A percentile compares a stretch with the other conserved stretches of the same genome.
phyloP scores from a whole-genome alignment of 2,888 invertebrate species.

The Noctuana brunneofusca region DNA sequence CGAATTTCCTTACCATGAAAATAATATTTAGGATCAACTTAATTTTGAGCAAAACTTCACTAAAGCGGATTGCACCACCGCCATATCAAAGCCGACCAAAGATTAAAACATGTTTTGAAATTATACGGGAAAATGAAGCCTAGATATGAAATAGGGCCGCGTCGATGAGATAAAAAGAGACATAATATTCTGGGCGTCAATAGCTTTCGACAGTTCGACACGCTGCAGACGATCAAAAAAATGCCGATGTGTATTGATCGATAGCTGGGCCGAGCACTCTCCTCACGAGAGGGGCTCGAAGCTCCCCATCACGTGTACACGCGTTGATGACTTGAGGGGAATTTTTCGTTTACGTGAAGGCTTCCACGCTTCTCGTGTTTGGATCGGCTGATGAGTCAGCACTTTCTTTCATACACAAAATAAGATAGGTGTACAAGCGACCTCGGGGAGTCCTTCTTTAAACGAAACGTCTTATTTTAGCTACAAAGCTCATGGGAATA shows the following conservation, averaged over 20 bases:
- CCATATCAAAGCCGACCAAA: too few relatives aligned
- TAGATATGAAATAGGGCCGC: not conserved
- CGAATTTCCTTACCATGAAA: not conserved
- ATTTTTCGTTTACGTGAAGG: conserved; percentile 18
- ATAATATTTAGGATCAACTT: not conserved
- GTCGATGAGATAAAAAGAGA: not conserved
- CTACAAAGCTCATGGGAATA: not conserved
- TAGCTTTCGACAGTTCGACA: conserved; percentile 14
- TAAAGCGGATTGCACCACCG: too few relatives aligned
- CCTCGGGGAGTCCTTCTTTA: not conserved
- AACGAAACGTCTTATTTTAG: not conserved
- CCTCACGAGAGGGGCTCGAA: conserved; percentile 17
- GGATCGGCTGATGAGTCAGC: conserved; percentile 13
- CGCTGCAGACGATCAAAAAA: conserved; percentile 18
- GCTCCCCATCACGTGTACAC: conserved; percentile 12
- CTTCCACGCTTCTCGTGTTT: conserved; percentile 14
- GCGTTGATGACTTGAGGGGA: conserved; percentile 8
- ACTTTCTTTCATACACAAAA: not conserved
- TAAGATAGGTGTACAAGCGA: not conserved
- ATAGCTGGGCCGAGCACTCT: conserved; percentile 20
- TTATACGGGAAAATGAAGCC: too few relatives aligned
- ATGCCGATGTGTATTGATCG: conserved; percentile 14
- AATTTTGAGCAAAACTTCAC: too few relatives aligned
- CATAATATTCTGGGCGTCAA: not conserved
- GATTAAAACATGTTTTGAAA: too few relatives aligned